Evolutionary conservation across 2,797 vertebrate species (phyloP), one percentile per base, ranked within the genome.

Genomic region (Ptychadena robeensis): DNA sequence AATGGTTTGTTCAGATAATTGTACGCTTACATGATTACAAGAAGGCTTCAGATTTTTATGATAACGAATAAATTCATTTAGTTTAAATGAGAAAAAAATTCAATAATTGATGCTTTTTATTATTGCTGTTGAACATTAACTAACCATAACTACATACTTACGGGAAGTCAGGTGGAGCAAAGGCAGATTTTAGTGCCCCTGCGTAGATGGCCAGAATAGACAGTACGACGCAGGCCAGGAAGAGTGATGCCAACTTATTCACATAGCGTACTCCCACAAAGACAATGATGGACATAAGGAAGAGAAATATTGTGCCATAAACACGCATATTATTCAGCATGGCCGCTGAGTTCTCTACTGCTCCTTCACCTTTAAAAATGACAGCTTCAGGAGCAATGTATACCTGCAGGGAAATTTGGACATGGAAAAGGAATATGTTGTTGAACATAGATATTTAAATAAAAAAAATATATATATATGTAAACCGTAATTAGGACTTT

Each of bases 301-400:
- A 87, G 77, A 97, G 92, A 85, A 93, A 97, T 87, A 95, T 90
- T 14, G 95, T 94, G 88, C 96, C 96, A 64, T 97, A 97, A 27
- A 97, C 90, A 0, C 96, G 93, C 96, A 97, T 96, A 91, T 97
- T 97, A 88, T 97, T 97, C 81, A 97, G 87, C 95, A 95, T 93
- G 86, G 95, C 95, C 0, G 93, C 94, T 0, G 92, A 91, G 63
- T 95, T 94, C 1, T 93, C 95, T 30, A 93, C 91, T 0, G 87
- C 89, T 22, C 89, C 80, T 1, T 90, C 85, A 0, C 93, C 88
- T 8, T 79, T 86, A 74, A 97, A 96, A 81, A 97, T 94, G 83
- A 95, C 95, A 0, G 94, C 95, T 10, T 89, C 85, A 0, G 96
- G 96, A 0, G 90, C 89, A 0, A 97, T 96, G 88, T 97, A 97